phyloP scores from a whole-genome alignment of 2,888 invertebrate species.

The Meganola albula region DNA sequence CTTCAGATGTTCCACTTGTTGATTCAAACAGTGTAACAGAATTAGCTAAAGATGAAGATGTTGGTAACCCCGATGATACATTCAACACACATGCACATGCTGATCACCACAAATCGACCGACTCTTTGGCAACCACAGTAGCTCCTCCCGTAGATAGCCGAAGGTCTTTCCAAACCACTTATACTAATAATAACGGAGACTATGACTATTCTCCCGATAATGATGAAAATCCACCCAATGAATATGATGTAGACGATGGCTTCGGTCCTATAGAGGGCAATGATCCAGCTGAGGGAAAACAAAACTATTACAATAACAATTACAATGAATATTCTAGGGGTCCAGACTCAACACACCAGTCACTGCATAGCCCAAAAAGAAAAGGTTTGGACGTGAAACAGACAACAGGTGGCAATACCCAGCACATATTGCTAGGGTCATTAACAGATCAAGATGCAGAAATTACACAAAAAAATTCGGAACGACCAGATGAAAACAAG shows the following conservation, averaged over 20 bases:
- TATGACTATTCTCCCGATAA: conserved; percentile 60
- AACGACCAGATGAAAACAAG: conserved; percentile 72
- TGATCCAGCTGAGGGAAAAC: conserved; percentile 66
- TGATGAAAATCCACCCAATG: conserved; percentile 53
- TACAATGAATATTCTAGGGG: conserved; percentile 76
- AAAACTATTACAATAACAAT: conserved; percentile 75
- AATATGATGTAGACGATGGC: conserved; percentile 63
- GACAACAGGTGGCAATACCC: conserved; percentile 76
- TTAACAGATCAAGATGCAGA: conserved; percentile 78
- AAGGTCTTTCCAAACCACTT: conserved; percentile 53
- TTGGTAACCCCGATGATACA: conserved; percentile 34
- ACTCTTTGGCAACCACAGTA: conserved; percentile 27
- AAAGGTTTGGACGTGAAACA: conserved; percentile 65
- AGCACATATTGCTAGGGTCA: conserved; percentile 79
- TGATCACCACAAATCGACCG: conserved; percentile 53
- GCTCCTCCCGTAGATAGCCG: conserved; percentile 45
- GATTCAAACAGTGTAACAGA: conserved; percentile 25
- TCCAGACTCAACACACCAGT: conserved; percentile 50
- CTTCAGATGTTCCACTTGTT: conserved; percentile 28
- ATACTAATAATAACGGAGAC: conserved; percentile 42
- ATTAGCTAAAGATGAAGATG: conserved; percentile 26
- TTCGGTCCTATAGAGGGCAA: conserved; percentile 51
- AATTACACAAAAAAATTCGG: conserved; percentile 78
- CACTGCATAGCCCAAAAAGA: conserved; percentile 45
- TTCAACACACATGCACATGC: conserved; percentile 49